Evolutionary conservation across 1,140 invertebrate genomes (phyloP), one percentile per base, ranked within the genome.

Genomic region (Heliothis subflexa): DNA sequence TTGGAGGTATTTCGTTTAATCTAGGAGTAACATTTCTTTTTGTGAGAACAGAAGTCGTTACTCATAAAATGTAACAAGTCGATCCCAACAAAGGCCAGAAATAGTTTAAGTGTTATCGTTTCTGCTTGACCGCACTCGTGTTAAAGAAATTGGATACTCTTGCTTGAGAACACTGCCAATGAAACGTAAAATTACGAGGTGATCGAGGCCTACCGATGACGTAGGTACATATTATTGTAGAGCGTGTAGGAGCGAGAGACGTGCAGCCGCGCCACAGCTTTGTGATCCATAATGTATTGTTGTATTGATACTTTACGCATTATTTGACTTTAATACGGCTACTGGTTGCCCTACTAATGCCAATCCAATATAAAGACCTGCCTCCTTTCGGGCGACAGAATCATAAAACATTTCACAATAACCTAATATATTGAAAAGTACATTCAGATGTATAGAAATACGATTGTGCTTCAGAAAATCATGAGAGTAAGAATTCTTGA

Each of bases 71-170:
- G 78, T 78, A 77, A 81, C 78, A 80, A 83, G 75, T 79, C 76
- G 64, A 81, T 80, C 57, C 45, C 59, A 80, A 82, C 76, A 79
- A 83, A 81, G 75, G 76, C 45, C 81, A 77, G 85, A 85, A 86
- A 85, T 86, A 85, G 84, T 82, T 88, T 80, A 78, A 83, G 81
- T 86, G 82, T 90, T 88, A 86, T 89, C 80, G 82, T 85, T 87
- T 84, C 78, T 80, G 86, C 80, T 88, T 79, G 79, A 86, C 68
- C 83, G 85, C 83, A 83, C 82, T 82, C 85, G 82, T 85, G 84
- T 85, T 84, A 88, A 87, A 89, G 86, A 88, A 88, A 90, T 92
- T 88, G 85, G 88, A 90, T 90, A 88, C 88, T 86, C 80, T 87
- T 87, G 87, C 82, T 81, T 88, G 87, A 88, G 82, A 87, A 83